phyloP scores from a whole-genome alignment of 2,113 vertebrate genomes.

The Mungos mungo region DNA sequence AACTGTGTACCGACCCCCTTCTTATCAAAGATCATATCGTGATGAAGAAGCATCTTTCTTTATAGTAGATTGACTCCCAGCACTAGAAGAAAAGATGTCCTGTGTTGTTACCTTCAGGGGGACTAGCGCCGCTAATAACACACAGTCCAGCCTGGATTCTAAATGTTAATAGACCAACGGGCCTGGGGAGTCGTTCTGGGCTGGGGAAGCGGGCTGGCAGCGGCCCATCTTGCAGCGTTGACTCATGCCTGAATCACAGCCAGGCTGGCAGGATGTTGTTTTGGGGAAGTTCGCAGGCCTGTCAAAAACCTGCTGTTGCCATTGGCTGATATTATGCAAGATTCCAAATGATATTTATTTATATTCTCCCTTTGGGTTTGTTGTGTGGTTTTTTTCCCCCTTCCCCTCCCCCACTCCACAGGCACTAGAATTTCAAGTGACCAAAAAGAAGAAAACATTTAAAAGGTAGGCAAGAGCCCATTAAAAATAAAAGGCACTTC shows the following conservation, averaged over 20 bases:
- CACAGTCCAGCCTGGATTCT: constrained; percentile 72
- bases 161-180: constrained; percentile 82
- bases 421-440: constrained; percentile 75
- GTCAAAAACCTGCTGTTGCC: constrained; percentile 88
- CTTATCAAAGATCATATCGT: constrained; percentile 64
- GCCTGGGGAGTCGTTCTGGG: constrained; percentile 78
- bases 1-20: constrained; percentile 17
- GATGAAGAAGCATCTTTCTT: constrained; percentile 67
- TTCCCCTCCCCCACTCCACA: constrained; percentile 40
- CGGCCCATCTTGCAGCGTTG: constrained; percentile 80
- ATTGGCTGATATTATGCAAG: constrained; percentile 87
- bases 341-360: constrained; percentile 86
- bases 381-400: background rate
- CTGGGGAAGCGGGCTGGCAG: constrained; percentile 83
- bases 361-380: constrained; percentile 81
- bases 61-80: constrained; percentile 51
- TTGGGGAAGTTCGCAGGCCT: constrained; percentile 87
- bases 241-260: constrained; percentile 89
- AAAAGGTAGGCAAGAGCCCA: background rate
- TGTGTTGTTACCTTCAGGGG: constrained; percentile 76
- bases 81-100: constrained; percentile 61
- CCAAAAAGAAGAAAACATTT: constrained; percentile 39
- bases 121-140: constrained; percentile 58
- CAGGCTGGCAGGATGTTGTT: constrained; percentile 87
- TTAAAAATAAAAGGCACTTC: constrained; percentile 71